Base-by-base conservation (phyloP, 2,113 vertebrate species). In the Tetrax tetrax region DNA sequence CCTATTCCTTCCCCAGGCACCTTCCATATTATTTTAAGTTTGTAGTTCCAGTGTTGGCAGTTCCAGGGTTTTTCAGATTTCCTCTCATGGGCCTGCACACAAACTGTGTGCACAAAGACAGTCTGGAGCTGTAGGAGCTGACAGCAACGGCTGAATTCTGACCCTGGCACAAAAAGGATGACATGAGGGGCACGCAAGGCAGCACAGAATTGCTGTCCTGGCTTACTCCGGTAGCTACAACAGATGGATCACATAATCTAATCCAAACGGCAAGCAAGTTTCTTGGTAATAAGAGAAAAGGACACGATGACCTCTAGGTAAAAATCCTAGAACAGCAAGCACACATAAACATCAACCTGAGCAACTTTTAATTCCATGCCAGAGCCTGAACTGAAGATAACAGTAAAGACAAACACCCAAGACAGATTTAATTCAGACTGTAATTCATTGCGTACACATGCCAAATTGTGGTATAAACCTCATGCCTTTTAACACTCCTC, bases 261-360 rank as follows among this genome's bases (percentile, higher is more conserved):
- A 43, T 8, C 61, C 92, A 85, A 96, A 92, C 80, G 92, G 83
- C 59, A 2, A 89, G 48, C 38, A 69, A 94, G 86, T 56, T 94
- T 64, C 83, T 65, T 41, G 63, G 77, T 96, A 95, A 76, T 82
- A 76, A 81, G 86, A 90, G 64, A 82, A 96, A 95, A 96, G 96
- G 96, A 94, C 96, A 79, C 15, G 2, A 91, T 96, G 95, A 96
- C 95, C 94, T 96, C 91, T 92, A 96, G 95, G 96, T 92, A 95
- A 92, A 94, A 95, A 92, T 72, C 90, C 65, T 61, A 57, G 96
- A 96, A 96, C 92, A 96, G 90, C 89, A 94, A 95, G 94, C 90
- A 89, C 90, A 84, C 45, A 95, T 72, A 95, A 96, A 92, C 76
- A 93, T 76, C 93, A 91, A 95, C 94, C 93, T 93, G 95, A 94